Evolutionary conservation across 2,888 invertebrate species (phyloP).

Genomic region (Ophion ellenae): DNA sequence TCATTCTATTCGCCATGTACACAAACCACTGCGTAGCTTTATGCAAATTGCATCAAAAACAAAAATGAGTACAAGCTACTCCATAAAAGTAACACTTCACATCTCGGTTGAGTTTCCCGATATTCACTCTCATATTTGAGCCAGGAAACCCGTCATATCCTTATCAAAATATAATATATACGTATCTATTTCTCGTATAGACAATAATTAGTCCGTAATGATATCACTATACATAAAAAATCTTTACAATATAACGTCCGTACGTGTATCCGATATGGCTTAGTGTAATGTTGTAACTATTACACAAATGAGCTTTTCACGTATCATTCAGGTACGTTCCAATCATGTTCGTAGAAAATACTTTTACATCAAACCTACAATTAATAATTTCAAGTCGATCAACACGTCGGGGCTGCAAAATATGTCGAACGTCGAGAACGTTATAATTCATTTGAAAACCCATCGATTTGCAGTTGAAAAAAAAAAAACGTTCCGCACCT

Average conservation of each 20-base stretch:
- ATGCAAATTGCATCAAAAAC: conserved; percentile 52
- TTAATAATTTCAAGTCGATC: not conserved
- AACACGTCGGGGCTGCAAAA: too few relatives aligned
- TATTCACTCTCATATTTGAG: conserved; percentile 6
- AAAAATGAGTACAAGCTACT: conserved; percentile 26
- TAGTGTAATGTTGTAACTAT: conserved; percentile 32
- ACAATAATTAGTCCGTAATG: conserved; percentile 24
- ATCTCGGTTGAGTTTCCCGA: conserved; percentile 21
- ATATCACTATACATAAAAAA: conserved; percentile 35
- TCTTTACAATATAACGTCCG: conserved; percentile 22
- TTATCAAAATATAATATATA: conserved; percentile 34
- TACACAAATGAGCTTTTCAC: conserved; percentile 37
- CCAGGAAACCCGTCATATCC: conserved; percentile 31
- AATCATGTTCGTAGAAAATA: conserved; percentile 35
- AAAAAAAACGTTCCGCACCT: too few relatives aligned
- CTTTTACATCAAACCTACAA: conserved; percentile 5
- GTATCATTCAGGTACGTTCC: conserved; percentile 34
- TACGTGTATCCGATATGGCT: conserved; percentile 33
- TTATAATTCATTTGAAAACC: too few relatives aligned
- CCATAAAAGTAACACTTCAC: conserved; percentile 47
- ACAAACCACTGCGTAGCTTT: conserved; percentile 15
- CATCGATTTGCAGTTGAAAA: too few relatives aligned
- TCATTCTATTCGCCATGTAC: conserved; percentile 5
- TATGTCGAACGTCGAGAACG: too few relatives aligned
- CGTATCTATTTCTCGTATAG: conserved; percentile 6